Conservation (phyloP, 2,888 invertebrate genomes). For the Synergus itoensis region DNA sequence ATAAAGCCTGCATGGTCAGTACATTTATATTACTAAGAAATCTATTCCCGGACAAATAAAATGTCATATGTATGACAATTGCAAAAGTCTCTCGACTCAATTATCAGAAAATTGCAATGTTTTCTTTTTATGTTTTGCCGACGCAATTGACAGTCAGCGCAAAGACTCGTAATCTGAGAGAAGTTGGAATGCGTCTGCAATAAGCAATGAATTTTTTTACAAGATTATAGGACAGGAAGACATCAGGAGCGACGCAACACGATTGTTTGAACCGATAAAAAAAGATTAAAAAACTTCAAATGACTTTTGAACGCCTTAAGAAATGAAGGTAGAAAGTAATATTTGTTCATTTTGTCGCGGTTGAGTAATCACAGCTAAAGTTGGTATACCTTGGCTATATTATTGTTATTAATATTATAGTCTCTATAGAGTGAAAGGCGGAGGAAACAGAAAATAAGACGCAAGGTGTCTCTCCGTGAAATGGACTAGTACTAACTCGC, state of each 20-base stretch:
- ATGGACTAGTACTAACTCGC: conserved; percentile 1
- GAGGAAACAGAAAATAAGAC: conserved; percentile 11
- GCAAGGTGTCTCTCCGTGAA: neutral
- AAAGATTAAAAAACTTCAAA: neutral
- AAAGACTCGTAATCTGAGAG: conserved; percentile 21
- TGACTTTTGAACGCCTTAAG: neutral
- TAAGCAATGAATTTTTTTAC: conserved; percentile 16
- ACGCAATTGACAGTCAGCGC: conserved; percentile 24
- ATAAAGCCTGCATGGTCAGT: neutral
- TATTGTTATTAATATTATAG: conserved; percentile 18
- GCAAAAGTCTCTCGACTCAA: conserved; percentile 4
- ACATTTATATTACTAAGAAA: neutral
- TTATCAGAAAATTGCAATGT: conserved; percentile 17
- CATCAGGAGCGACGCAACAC: neutral
- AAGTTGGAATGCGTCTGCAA: conserved; percentile 20
- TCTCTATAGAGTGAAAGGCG: conserved; percentile 18
- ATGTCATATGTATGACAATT: neutral
- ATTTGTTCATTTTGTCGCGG: neutral
- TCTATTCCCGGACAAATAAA: conserved; percentile 14
- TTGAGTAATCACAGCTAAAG: neutral
- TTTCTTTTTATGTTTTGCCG: conserved; percentile 31
- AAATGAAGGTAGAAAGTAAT: neutral
- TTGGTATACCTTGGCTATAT: neutral
- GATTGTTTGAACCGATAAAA: conserved; percentile 13
- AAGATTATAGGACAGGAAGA: neutral